phyloP scores from a whole-genome alignment of 2,888 invertebrate genomes.

The Diaperis boleti region DNA sequence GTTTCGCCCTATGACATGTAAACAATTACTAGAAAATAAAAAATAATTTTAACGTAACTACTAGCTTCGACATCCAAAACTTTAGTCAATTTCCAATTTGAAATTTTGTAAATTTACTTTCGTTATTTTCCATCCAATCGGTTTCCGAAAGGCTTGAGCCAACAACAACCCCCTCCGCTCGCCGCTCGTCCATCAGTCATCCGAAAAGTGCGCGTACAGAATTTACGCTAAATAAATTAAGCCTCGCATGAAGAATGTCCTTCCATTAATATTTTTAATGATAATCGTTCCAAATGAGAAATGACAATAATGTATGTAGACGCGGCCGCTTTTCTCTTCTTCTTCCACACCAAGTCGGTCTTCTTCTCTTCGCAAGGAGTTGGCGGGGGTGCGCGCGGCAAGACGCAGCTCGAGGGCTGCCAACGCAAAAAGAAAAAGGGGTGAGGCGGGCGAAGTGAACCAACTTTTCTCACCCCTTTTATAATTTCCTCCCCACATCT shows the following conservation, averaged over 20 bases:
- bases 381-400: conserved; percentile 37
- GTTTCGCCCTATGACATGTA: no score
- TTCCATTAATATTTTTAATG: conserved; percentile 68
- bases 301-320: conserved; percentile 67
- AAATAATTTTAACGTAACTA: no score
- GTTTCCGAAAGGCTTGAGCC: conserved; percentile 13
- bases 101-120: no score
- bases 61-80: no score
- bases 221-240: conserved; percentile 64
- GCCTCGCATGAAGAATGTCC: conserved; percentile 65
- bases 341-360: conserved; percentile 24
- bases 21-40: no score
- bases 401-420: conserved; percentile 19
- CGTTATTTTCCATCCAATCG: no score
- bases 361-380: conserved; percentile 32
- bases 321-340: conserved; percentile 44
- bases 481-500: conserved; percentile 59
- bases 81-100: no score
- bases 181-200: conserved; percentile 38
- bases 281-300: conserved; percentile 65
- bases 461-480: conserved; percentile 52
- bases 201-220: conserved; percentile 60
- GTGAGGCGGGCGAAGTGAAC: conserved; percentile 32
- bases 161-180: background rate
- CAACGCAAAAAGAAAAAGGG: conserved; percentile 44